Evolutionary conservation across 2,797 vertebrate genomes (phyloP), one percentile per base, ranked within the genome.

Genomic region (Danionella dracula): DNA sequence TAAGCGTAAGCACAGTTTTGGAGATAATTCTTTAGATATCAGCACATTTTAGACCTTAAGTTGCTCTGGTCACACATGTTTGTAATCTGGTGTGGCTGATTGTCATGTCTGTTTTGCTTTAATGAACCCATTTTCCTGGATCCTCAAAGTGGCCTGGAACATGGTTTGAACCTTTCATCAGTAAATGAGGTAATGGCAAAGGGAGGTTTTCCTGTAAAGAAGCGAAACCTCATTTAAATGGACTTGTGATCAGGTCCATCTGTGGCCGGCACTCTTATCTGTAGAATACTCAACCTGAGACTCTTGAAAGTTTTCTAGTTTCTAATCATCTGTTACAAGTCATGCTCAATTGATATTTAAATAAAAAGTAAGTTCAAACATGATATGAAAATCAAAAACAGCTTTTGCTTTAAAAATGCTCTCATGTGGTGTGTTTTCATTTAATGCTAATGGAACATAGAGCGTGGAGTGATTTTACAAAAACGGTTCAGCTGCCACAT

Each of bases 11-110:
- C n/a, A n/a, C n/a, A n/a, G n/a, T n/a, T n/a, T n/a, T n/a, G n/a
- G n/a, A n/a, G n/a, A n/a, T n/a, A n/a, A n/a, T n/a, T 29, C 34
- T 8, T 29, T 40, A 15, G 37, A 31, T 32, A 41, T 8, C 27
- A n/a, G 6, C 34, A 23, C 27, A n/a, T 20, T 44, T 4, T 17
- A 42, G 2, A 49, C 8, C 20, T 17, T 55, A 13, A 8, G 46
- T 53, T 58, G 10, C 37, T 23, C 38, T 65, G 16, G 32, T 57
- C 70, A 66, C 76, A 73, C 70, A 4, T 82, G 81, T 81, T 76
- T 78, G 57, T 67, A 74, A 83, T 82, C 61, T 48, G 38, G 38
- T 42, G 29, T 46, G n/a, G 4, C 3, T 40, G 55, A 72, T 60
- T 51, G 66, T 34, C 56, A 48, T 49, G 58, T 56, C 58, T 45